These are phyloP conservation scores for Todus mexicanus DNA, from an alignment of 2,797 vertebrate species.

Conservation along the genomic window DNA sequence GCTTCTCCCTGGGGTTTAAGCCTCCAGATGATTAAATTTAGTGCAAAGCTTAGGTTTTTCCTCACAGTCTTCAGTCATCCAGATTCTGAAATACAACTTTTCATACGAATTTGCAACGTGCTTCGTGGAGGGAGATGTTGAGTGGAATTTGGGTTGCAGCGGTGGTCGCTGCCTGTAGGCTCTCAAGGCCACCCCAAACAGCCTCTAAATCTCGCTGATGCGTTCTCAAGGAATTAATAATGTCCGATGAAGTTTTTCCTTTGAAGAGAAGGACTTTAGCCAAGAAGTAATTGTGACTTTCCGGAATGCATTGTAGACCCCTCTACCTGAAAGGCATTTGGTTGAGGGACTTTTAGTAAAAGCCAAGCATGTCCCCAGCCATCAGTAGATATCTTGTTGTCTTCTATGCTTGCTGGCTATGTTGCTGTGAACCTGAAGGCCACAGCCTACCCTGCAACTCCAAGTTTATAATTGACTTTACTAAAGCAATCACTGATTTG, in stretches of 20 bases:
- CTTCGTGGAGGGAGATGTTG: not conserved
- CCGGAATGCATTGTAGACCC: not conserved
- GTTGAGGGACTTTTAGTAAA: not conserved
- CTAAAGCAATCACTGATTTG: not conserved
- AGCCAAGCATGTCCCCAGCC: not conserved
- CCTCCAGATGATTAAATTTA: not conserved
- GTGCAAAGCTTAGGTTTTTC: not conserved
- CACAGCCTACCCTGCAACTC: not conserved
- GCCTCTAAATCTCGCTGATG: not conserved
- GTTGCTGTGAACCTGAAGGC: not conserved
- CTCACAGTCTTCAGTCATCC: not conserved
- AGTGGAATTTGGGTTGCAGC: not conserved
- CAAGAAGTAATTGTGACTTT: not conserved
- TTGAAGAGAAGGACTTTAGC: not conserved
- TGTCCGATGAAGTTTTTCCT: not conserved
- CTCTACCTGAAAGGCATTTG: not conserved
- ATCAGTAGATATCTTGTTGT: not conserved
- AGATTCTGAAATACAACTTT: not conserved
- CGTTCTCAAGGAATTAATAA: not conserved
- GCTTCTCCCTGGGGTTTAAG: slow-evolving; percentile 7
- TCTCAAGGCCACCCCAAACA: not conserved
- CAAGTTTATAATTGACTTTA: not conserved
- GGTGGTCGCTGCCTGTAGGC: fast-evolving
- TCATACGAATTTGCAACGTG: fast-evolving
- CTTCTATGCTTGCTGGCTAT: not conserved